These are phyloP conservation scores for Hedya salicella DNA, from an alignment of 2,888 invertebrate species.

Conservation along the genomic window DNA sequence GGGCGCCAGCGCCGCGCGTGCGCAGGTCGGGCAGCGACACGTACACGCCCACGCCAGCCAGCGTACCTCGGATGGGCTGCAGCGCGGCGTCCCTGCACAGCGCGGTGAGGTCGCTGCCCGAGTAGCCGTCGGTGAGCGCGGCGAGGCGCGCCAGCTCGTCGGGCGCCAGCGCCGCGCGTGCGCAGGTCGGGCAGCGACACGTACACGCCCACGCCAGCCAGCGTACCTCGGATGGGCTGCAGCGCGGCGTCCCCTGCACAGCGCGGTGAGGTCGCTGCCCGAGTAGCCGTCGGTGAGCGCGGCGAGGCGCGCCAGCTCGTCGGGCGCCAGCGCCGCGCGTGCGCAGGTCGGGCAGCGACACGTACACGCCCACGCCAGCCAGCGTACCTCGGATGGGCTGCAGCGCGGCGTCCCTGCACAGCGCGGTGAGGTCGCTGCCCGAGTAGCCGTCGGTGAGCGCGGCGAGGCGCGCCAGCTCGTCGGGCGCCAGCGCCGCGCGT, in stretches of 20 bases:
- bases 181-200: too few species aligned
- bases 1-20: constrained; percentile 91
- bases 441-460: constrained; percentile 97
- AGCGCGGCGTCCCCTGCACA: constrained; percentile 99
- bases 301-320: constrained; percentile 75
- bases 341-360: too few species aligned
- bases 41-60: constrained; percentile 96
- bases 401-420: constrained; percentile 98
- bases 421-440: constrained; percentile 97
- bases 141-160: constrained; percentile 90
- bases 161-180: constrained; percentile 84
- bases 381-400: constrained; percentile 95
- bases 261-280: constrained; percentile 97
- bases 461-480: constrained; percentile 89
- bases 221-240: constrained; percentile 95
- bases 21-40: constrained; percentile 95
- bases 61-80: constrained; percentile 95
- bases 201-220: too few species aligned
- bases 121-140: constrained; percentile 96
- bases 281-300: constrained; percentile 97
- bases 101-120: constrained; percentile 98
- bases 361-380: too few species aligned
- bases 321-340: too few species aligned
- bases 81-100: constrained; percentile 98
- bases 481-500: constrained; percentile 82